A percentile compares a stretch with the other conserved stretches of the same genome.
Conservation (phyloP, 2,888 invertebrate genomes). For the Volucella bombylans region DNA sequence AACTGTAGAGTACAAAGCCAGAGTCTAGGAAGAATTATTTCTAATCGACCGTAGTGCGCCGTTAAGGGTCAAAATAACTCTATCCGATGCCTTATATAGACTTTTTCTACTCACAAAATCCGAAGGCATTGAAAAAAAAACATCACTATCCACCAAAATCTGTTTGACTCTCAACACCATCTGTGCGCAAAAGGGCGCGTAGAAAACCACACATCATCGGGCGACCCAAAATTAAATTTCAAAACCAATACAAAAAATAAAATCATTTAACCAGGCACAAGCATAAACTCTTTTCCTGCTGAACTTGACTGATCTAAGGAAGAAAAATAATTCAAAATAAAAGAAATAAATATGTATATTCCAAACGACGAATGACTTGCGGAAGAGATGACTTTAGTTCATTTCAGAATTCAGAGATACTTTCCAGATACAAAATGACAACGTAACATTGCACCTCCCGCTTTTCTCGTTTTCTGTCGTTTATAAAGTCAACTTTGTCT, state of each 20-base stretch:
- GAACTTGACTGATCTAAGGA: conserved; percentile 62
- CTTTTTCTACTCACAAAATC: too few species aligned
- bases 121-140: too few species aligned
- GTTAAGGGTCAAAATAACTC: too few species aligned
- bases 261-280: conserved; percentile 23
- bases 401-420: too few species aligned
- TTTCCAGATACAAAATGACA: conserved; percentile 60
- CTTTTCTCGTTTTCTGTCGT: conserved; percentile 41
- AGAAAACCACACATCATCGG: conserved; percentile 29
- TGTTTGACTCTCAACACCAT: neutral
- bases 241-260: conserved; percentile 10
- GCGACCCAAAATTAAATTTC: conserved; percentile 39
- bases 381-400: conserved; percentile 63
- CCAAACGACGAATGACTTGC: conserved; percentile 39
- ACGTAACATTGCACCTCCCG: conserved; percentile 68
- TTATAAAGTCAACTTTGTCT: conserved; percentile 28
- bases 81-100: too few species aligned
- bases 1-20: too few species aligned
- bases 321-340: neutral
- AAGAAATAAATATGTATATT: conserved; percentile 21
- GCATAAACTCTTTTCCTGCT: conserved; percentile 50
- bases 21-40: too few species aligned
- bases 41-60: too few species aligned
- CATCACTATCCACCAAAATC: too few species aligned
- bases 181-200: conserved; percentile 11